phyloP scores from a whole-genome alignment of 2,888 invertebrate genomes.

The Orchesellides sinensis region DNA sequence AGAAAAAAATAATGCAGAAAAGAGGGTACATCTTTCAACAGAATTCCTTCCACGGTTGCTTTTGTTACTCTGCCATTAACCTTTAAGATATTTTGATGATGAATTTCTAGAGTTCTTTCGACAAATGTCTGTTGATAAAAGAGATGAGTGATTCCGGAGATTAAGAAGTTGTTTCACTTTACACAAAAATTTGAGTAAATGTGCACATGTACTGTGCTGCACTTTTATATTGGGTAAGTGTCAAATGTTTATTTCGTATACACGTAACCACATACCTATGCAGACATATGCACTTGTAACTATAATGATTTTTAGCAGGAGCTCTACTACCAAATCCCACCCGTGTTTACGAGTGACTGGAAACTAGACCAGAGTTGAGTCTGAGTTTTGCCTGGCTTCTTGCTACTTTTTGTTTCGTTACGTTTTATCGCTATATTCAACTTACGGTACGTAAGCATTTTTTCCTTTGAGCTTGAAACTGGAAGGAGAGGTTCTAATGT shows the following conservation, averaged over 20 bases:
- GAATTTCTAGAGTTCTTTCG: constrained; percentile 22
- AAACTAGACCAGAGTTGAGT: constrained; percentile 30
- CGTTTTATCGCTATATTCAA: neutral
- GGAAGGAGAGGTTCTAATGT: constrained; percentile 1
- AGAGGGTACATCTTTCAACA: constrained; percentile 23
- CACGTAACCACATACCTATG: no score
- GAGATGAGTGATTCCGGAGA: constrained; percentile 38
- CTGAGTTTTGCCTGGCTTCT: constrained; percentile 33
- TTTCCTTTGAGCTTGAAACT: neutral
- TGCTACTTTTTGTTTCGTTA: neutral
- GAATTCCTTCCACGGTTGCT: constrained; percentile 49
- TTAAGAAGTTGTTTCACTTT: constrained; percentile 44
- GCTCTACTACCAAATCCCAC: constrained; percentile 54
- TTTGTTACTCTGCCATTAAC: constrained; percentile 49
- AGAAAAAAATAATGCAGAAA: constrained; percentile 7
- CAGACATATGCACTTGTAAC: no score
- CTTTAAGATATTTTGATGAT: constrained; percentile 25
- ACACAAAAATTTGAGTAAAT: constrained; percentile 36
- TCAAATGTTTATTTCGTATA: neutral
- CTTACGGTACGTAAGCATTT: neutral
- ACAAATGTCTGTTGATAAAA: constrained; percentile 27
- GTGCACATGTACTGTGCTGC: no score
- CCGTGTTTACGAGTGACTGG: constrained; percentile 61
- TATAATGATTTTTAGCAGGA: constrained; percentile 41
- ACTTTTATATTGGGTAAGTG: no score